A percentile compares a stretch with the other conserved stretches of the same genome.
These are phyloP conservation scores for Oithona nana DNA, from an alignment of 2,888 invertebrate species.

Conservation along the genomic window DNA sequence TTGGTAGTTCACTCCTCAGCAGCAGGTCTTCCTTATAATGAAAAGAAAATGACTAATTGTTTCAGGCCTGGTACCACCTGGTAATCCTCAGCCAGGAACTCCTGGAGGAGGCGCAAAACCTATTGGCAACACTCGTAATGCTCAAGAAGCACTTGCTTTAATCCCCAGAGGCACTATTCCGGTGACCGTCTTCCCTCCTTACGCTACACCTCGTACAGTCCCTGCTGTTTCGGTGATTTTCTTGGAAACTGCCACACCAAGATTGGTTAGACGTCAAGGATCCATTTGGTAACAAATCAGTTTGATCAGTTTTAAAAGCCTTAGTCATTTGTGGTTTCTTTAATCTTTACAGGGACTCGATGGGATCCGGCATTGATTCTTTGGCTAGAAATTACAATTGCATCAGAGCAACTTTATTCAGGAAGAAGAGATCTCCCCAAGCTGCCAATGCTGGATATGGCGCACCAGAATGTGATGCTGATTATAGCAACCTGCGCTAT, in stretches of 20 bases:
- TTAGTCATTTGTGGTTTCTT: too few species aligned
- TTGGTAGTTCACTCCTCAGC: too few species aligned
- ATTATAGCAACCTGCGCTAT: background rate
- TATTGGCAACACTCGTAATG: background rate
- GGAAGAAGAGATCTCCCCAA: background rate
- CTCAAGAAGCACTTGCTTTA: background rate
- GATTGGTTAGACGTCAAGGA: background rate
- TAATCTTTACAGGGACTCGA: background rate
- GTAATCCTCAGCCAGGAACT: background rate
- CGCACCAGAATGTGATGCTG: background rate
- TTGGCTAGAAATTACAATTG: background rate
- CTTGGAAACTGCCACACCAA: background rate
- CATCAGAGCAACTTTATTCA: too few species aligned
- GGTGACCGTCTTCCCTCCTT: background rate
- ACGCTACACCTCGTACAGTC: background rate
- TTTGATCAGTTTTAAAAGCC: too few species aligned
- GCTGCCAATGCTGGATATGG: background rate
- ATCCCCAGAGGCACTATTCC: background rate
- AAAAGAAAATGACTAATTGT: background rate
- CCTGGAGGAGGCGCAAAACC: background rate
- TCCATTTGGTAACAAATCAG: too few species aligned
- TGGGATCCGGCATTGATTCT: too few species aligned
- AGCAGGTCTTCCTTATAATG: too few species aligned
- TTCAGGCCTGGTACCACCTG: background rate
- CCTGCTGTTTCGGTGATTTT: background rate